Evolutionary conservation across 2,888 invertebrate genomes (phyloP).

Genomic region (Brachycybe producta): DNA sequence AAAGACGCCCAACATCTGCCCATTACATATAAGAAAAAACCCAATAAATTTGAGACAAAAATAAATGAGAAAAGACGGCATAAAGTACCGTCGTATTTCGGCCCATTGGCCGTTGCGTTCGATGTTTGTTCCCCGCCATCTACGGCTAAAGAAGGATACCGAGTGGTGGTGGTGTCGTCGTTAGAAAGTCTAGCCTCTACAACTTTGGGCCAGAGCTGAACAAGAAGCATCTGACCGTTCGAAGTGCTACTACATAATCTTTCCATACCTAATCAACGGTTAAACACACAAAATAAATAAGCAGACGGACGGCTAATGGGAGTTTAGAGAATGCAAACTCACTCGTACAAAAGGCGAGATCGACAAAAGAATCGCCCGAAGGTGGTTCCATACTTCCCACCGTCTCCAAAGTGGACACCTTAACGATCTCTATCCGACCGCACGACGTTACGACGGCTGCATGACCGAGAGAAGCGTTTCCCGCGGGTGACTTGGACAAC

Average conservation of each 20-base stretch:
- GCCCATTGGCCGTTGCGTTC: no score
- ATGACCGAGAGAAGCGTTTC: slow-evolving; percentile 30
- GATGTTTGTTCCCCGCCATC: no score
- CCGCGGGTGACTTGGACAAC: slow-evolving; percentile 7
- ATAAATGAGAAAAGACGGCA: background rate
- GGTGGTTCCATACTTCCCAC: slow-evolving; percentile 42
- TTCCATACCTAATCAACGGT: slow-evolving; percentile 49
- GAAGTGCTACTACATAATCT: slow-evolving; percentile 70
- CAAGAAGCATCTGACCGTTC: slow-evolving; percentile 68
- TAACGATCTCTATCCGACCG: slow-evolving; percentile 58
- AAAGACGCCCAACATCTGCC: slow-evolving; percentile 26
- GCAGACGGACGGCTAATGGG: background rate
- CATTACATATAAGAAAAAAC: background rate
- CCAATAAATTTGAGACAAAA: no score
- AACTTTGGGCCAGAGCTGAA: slow-evolving; percentile 50
- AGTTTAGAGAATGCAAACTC: slow-evolving; percentile 30
- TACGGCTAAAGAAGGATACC: no score
- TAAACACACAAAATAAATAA: background rate
- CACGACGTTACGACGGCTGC: slow-evolving; percentile 61
- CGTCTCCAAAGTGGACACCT: slow-evolving; percentile 53
- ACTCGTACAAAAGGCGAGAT: slow-evolving; percentile 74
- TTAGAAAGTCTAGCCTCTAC: background rate
- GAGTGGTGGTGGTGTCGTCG: no score
- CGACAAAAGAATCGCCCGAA: slow-evolving; percentile 44
- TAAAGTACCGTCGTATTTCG: background rate